Evolutionary conservation across 2,888 invertebrate species (phyloP), one percentile per base, ranked within the genome.

Genomic region (Caenorhabditis uteleia): DNA sequence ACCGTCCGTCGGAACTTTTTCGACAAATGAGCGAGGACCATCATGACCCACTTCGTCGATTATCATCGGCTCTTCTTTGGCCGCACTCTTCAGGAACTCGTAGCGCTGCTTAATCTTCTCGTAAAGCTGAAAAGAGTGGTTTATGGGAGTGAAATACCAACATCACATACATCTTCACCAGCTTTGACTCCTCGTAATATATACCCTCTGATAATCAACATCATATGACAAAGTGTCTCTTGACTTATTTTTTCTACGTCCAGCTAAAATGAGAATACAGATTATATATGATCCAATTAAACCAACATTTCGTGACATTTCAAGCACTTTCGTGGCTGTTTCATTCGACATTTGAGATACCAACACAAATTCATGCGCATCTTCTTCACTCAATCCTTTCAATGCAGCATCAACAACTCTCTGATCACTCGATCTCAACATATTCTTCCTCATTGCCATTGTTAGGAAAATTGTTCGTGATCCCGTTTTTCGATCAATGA

Each of bases 361-460:
- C 1, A 65, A 21, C 4, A 59, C 33, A 27, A 71, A 65, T 21
- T 59, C 49, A 21, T 59, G 51, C 3, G 68, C 71, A 31, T 65
- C 59, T 4, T 23, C n/a, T 31, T 54, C 54, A 0, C 45, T 48
- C 14, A 71, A 21, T 16, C 45, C 60, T 12, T 62, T 43, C 23
- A 71, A 33, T n/a, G 71, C 71, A 0, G 67, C 62, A 26, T 64
- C 58, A 12, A 64, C 54, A 18, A 64, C 58, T 42, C 57, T 39
- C 20, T 49, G 49, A 25, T 64, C 58, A 1, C 16, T 18, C 20
- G 64, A 64, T 38, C 46, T 54, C 4, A 64, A 36, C 64, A 64
- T 64, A 16, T 49, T 43, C 21, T 54, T 64, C 14, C 47, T 27
- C 57, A 64, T 64, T 20, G 20, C 48, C 14, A 58, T 46, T 21